phyloP scores from a whole-genome alignment of 2,797 vertebrate genomes.

The Bovichtus variegatus region DNA sequence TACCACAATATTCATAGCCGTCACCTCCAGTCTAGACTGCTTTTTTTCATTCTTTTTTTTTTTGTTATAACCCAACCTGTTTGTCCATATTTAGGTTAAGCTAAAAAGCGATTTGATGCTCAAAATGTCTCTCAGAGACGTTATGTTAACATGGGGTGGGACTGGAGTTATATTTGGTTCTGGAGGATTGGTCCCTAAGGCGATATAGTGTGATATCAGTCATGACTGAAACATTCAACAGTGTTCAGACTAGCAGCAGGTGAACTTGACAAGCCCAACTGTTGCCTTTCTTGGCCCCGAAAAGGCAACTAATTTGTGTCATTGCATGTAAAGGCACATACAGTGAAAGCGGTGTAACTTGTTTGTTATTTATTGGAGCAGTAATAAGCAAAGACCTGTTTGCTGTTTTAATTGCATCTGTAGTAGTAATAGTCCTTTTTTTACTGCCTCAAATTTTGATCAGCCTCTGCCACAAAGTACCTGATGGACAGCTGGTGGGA shows the following conservation, averaged over 20 bases:
- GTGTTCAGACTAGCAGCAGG: constrained; percentile 16
- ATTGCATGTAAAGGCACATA: background rate
- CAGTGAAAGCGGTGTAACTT: rapidly evolving
- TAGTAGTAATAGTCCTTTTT: background rate
- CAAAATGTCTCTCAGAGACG: background rate
- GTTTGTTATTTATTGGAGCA: rapidly evolving
- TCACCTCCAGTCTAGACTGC: background rate
- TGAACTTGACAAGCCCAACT: constrained; percentile 34
- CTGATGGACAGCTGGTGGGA: background rate
- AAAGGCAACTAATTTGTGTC: background rate
- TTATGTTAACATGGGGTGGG: background rate
- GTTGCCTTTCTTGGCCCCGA: no score
- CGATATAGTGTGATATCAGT: background rate
- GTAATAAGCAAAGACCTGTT: background rate
- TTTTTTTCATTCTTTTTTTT: background rate
- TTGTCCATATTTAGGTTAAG: background rate
- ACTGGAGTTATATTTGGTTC: background rate
- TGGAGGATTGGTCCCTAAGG: background rate
- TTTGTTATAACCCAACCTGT: background rate
- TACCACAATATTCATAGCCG: background rate
- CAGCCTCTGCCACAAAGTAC: no score
- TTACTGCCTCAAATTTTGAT: background rate
- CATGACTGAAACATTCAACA: background rate
- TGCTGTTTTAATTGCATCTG: background rate
- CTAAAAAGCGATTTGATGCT: background rate